Evolutionary conservation across 2,797 vertebrate genomes (phyloP).

Genomic region (Etheostoma nigrum): DNA sequence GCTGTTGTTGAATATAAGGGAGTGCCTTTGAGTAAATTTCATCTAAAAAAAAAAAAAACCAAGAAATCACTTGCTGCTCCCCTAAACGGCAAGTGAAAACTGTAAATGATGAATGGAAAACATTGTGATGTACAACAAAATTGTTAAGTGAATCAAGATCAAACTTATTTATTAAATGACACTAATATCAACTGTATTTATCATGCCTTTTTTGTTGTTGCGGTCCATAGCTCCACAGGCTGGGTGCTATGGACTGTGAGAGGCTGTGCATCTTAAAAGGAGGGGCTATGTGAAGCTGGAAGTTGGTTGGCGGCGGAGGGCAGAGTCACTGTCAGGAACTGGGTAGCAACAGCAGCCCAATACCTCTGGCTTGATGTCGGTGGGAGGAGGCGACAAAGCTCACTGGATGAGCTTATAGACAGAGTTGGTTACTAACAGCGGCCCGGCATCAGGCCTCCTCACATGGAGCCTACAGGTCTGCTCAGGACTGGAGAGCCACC

Average conservation of each 20-base stretch:
- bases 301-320: slow-evolving; percentile 81
- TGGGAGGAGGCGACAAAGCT: slow-evolving; percentile 81
- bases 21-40: neutral
- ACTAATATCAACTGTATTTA: neutral
- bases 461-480: slow-evolving; percentile 35
- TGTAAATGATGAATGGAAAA: neutral
- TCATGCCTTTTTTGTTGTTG: neutral
- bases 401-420: slow-evolving; percentile 56
- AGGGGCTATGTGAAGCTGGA: slow-evolving; percentile 76
- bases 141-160: neutral
- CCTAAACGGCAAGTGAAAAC: neutral
- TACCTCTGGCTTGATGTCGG: slow-evolving; percentile 70
- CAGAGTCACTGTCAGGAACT: slow-evolving; percentile 82
- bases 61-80: neutral
- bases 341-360: slow-evolving; percentile 86
- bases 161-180: neutral
- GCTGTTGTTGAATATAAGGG: neutral
- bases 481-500: slow-evolving; percentile 24
- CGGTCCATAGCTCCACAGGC: slow-evolving; percentile 31
- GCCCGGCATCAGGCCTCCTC: slow-evolving; percentile 41
- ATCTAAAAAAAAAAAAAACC: neutral
- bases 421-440: slow-evolving; percentile 35
- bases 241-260: slow-evolving; percentile 25
- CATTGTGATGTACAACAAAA: neutral
- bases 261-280: slow-evolving; percentile 65